Conservation (phyloP, 2,797 vertebrate species). For the Cryptoblepharus egeriae region DNA sequence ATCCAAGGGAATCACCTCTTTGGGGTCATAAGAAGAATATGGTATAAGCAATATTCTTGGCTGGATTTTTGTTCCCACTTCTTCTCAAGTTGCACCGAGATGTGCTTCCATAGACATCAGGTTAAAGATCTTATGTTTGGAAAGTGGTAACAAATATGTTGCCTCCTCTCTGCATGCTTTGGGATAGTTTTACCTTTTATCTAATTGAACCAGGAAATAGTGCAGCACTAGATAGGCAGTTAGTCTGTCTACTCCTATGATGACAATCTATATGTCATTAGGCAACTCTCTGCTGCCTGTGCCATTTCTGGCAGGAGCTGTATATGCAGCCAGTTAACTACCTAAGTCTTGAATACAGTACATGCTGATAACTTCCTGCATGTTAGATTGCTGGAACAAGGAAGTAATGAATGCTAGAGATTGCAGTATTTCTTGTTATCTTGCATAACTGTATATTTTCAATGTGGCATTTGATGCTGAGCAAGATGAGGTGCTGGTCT, state of each 20-base stretch:
- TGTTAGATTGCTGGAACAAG: not conserved
- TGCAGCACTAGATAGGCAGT: not conserved
- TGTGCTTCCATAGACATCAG: too few relatives aligned
- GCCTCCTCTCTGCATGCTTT: not conserved
- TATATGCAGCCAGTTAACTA: not conserved
- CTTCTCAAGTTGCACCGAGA: too few relatives aligned
- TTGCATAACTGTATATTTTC: not conserved
- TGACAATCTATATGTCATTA: too few relatives aligned
- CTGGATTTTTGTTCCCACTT: too few relatives aligned
- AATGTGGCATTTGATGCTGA: not conserved
- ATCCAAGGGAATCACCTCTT: too few relatives aligned
- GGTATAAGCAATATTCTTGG: too few relatives aligned
- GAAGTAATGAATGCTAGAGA: not conserved
- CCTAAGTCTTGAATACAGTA: not conserved
- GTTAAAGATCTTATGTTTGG: too few relatives aligned
- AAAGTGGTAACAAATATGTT: too few relatives aligned
- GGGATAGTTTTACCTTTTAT: not conserved
- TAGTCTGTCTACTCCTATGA: too few relatives aligned
- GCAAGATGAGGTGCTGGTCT: not conserved
- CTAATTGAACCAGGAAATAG: not conserved
- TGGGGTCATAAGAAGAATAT: too few relatives aligned
- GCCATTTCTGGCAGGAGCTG: too few relatives aligned
- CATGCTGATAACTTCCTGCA: not conserved
- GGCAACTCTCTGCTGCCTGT: too few relatives aligned
- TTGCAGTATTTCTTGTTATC: not conserved